Evolutionary conservation across 2,888 invertebrate genomes (phyloP).

Genomic region (Syrphus vitripennis): DNA sequence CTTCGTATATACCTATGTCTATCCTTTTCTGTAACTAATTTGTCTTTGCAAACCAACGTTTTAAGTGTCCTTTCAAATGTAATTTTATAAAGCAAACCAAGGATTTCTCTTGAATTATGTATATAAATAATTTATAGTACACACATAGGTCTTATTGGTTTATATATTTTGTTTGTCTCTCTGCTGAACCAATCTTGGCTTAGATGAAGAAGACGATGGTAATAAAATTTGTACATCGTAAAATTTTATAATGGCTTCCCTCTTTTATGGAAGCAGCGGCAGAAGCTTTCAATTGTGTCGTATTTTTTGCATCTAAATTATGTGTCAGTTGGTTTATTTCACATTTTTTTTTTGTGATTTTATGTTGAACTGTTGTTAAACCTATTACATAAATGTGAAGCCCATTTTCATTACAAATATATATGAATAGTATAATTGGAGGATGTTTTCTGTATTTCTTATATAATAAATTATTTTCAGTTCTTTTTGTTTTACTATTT

Average conservation of each 20-base stretch:
- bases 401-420: not conserved
- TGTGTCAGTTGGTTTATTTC: not conserved
- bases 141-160: not conserved
- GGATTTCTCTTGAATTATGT: not conserved
- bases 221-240: constrained; percentile 15
- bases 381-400: not conserved
- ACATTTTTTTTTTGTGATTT: not conserved
- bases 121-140: not conserved
- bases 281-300: constrained; percentile 3
- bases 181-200: not conserved
- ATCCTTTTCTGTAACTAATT: not conserved
- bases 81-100: constrained; percentile 11
- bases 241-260: not conserved
- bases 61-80: constrained; percentile 17
- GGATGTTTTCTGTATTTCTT: too few relatives aligned
- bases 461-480: too few relatives aligned
- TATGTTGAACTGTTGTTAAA: not conserved
- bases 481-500: too few relatives aligned
- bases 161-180: too few relatives aligned
- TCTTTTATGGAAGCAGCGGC: not conserved
- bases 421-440: not conserved
- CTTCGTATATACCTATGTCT: too few relatives aligned
- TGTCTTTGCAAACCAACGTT: constrained; percentile 14
- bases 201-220: not conserved
- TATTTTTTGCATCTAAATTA: constrained; percentile 2